Percentiles rank a stretch among this genome's conserved stretches.
Evolutionary conservation across 2,113 vertebrate species (phyloP).

Genomic region (Nannospalax galili): DNA sequence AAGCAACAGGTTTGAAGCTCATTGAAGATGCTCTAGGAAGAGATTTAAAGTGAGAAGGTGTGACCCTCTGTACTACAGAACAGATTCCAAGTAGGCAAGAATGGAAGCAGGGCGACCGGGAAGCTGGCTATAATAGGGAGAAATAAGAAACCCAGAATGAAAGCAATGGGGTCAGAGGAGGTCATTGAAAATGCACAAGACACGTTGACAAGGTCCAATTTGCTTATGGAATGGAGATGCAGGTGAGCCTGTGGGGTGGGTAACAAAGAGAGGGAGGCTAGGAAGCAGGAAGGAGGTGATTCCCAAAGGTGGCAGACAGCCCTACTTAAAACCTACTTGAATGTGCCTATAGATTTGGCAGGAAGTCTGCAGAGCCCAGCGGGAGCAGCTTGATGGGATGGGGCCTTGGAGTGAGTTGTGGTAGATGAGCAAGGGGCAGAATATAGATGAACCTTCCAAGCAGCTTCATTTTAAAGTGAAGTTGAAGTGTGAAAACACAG

Average conservation of each 20-base stretch:
- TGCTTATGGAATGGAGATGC: not conserved
- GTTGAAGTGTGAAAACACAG: not conserved
- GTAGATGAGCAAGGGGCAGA: not conserved
- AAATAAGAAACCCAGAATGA: not conserved
- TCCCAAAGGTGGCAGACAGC: not conserved
- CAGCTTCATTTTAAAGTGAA: not conserved
- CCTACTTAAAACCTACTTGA: too few relatives aligned
- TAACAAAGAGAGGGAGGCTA: not conserved
- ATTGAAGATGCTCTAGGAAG: not conserved
- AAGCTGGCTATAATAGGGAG: not conserved
- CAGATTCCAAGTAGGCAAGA: not conserved
- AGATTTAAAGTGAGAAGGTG: not conserved
- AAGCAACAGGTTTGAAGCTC: not conserved
- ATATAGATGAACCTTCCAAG: not conserved
- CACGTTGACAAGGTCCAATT: not conserved
- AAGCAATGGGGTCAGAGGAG: fast-evolving
- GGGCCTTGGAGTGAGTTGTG: not conserved
- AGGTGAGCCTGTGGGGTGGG: too few relatives aligned
- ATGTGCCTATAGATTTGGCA: not conserved
- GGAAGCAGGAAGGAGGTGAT: not conserved
- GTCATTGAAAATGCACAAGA: fast-evolving
- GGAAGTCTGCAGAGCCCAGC: not conserved
- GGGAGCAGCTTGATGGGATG: not conserved
- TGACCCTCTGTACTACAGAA: not conserved
- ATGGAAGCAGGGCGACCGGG: not conserved